These are phyloP conservation scores for Drosophila kepulauana DNA, from an alignment of 1,140 invertebrate species.

Conservation along the genomic window DNA sequence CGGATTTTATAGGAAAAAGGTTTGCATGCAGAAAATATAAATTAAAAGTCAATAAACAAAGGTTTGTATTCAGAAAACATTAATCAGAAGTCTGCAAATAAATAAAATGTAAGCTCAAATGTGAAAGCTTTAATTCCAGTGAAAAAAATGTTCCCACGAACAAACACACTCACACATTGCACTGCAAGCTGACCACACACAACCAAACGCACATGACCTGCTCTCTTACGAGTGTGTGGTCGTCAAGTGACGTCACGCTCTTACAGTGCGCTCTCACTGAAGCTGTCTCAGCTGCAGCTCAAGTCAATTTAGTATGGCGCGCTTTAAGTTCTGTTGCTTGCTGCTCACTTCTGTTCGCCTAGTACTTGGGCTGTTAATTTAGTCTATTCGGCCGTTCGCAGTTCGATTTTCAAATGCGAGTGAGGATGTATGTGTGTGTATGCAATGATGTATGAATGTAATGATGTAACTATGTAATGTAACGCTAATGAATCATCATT, in stretches of 20 bases:
- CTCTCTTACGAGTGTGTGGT: neutral
- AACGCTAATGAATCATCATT: neutral
- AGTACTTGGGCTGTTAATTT: neutral
- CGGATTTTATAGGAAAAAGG: neutral
- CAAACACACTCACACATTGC: neutral
- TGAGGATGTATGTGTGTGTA: neutral
- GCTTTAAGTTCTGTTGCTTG: neutral
- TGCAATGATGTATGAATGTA: neutral
- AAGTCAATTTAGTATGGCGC: neutral
- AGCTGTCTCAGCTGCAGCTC: neutral
- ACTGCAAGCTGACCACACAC: neutral
- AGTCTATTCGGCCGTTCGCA: neutral
- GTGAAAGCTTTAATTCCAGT: no score
- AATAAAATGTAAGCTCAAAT: no score
- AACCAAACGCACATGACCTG: neutral
- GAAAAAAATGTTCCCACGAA: neutral
- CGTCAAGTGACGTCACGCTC: neutral
- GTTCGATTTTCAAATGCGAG: neutral
- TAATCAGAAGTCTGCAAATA: no score
- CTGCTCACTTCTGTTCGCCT: constrained; percentile 2
- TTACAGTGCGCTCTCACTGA: neutral
- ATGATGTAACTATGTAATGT: neutral
- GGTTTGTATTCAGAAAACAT: neutral
- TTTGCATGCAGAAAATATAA: no score
- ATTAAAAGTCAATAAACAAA: neutral